phyloP scores from a whole-genome alignment of 2,888 invertebrate species.

The Adela reaumurella region DNA sequence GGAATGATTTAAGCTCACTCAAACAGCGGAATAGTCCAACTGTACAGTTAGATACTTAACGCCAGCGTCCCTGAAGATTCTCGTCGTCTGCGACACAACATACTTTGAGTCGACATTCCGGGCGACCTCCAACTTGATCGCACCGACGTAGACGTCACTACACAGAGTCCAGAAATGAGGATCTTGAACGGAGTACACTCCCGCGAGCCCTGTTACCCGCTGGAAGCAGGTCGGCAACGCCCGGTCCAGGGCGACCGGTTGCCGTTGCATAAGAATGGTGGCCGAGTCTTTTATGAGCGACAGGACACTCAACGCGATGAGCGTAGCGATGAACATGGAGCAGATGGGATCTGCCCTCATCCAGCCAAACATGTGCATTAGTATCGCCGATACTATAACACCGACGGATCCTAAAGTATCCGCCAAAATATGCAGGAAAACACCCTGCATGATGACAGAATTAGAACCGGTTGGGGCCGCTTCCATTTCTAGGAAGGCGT shows the following conservation, averaged over 20 bases:
- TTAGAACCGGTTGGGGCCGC: slow-evolving; percentile 57
- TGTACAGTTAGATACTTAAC: slow-evolving; percentile 91
- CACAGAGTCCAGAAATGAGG: slow-evolving; percentile 99
- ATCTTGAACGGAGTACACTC: slow-evolving; percentile 94
- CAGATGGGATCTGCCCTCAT: slow-evolving; percentile 98
- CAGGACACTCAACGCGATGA: slow-evolving; percentile 85
- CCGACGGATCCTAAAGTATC: slow-evolving; percentile 96
- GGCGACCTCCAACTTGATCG: slow-evolving; percentile 92
- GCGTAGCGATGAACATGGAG: slow-evolving; percentile 91
- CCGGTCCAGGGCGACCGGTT: slow-evolving; percentile 78
- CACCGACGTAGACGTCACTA: slow-evolving; percentile 89
- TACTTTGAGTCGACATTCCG: slow-evolving; percentile 89
- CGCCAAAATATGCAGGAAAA: slow-evolving; percentile 93
- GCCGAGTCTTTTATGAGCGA: slow-evolving; percentile 84
- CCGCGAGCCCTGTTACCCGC: slow-evolving; percentile 84
- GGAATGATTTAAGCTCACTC: slow-evolving; percentile 17
- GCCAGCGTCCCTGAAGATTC: slow-evolving; percentile 91
- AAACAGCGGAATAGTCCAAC: slow-evolving; percentile 79
- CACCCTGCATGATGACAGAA: slow-evolving; percentile 92
- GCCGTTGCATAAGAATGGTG: slow-evolving; percentile 90
- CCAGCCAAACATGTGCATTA: slow-evolving; percentile 96
- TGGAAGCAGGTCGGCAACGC: slow-evolving; percentile 85
- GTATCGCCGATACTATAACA: slow-evolving; percentile 89
- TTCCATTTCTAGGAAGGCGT: slow-evolving; percentile 45
- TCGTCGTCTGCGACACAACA: slow-evolving; percentile 87